These are phyloP conservation scores for Trachythela sp. DNA, from an alignment of 64 coral and sea anemone species.

Conservation along the genomic window DNA sequence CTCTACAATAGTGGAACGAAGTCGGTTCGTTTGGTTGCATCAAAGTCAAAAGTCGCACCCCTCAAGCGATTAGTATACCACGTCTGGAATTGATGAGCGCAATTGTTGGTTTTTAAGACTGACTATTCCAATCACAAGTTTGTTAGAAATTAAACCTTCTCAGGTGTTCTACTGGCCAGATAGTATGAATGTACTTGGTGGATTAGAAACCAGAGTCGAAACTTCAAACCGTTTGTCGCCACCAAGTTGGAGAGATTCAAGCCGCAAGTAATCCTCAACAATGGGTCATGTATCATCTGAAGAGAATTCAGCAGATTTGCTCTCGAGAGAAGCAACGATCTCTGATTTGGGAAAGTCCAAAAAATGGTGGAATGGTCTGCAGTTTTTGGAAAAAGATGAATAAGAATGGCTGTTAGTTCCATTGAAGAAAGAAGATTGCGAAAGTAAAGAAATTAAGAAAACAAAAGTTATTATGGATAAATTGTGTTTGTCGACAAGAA, in stretches of 20 bases:
- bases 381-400: not conserved
- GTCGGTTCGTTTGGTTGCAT: not conserved
- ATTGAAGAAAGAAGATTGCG: not conserved
- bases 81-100: constrained; percentile 12
- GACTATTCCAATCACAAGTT: constrained; percentile 14
- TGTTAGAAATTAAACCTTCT: not conserved
- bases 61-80: not conserved
- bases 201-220: constrained; percentile 32
- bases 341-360: not conserved
- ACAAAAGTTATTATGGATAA: not conserved
- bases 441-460: not conserved
- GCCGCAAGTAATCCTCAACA: constrained; percentile 37
- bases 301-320: constrained; percentile 23
- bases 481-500: not conserved
- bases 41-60: not conserved
- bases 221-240: constrained; percentile 45
- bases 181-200: constrained; percentile 48
- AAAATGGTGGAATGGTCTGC: not conserved
- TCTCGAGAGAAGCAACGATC: constrained; percentile 5
- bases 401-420: not conserved
- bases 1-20: not conserved
- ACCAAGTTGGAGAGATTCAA: constrained; percentile 42
- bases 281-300: constrained; percentile 18
- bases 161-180: constrained; percentile 19
- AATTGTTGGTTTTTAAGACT: constrained; percentile 36